A percentile compares a stretch with the other conserved stretches of the same genome.
These are phyloP conservation scores for Leptobrachium leishanense DNA, from an alignment of 2,113 vertebrate species.

Conservation along the genomic window DNA sequence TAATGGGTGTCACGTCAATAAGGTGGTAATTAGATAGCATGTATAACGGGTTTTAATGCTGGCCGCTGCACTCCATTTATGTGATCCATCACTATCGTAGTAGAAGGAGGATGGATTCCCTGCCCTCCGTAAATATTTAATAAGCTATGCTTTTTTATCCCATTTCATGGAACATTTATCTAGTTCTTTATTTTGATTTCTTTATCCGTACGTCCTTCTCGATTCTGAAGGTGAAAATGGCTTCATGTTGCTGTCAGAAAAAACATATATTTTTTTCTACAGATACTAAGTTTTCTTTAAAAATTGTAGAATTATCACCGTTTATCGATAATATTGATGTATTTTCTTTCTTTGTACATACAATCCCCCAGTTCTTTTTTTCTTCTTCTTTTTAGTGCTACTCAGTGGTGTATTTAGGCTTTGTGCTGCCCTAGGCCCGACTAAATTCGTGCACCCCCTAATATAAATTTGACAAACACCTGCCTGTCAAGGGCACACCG, in stretches of 20 bases:
- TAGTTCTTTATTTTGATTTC: conserved; percentile 49
- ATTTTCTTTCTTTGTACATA: too few relatives aligned
- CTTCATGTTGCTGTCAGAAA: not conserved
- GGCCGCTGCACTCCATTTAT: conserved; percentile 68
- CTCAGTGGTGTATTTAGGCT: too few relatives aligned
- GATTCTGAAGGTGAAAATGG: not conserved
- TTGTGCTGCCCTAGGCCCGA: too few relatives aligned
- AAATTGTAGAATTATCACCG: too few relatives aligned
- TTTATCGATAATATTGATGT: too few relatives aligned
- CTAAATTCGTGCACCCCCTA: too few relatives aligned
- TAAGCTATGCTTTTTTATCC: conserved; percentile 58
- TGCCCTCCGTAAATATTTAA: conserved; percentile 75
- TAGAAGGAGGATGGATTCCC: conserved; percentile 63
- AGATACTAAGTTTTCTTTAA: too few relatives aligned
- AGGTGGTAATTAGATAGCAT: conserved; percentile 75
- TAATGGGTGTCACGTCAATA: conserved; percentile 80
- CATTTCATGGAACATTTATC: conserved; percentile 52
- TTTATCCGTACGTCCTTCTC: not conserved
- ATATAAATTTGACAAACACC: too few relatives aligned
- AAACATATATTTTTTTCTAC: not conserved
- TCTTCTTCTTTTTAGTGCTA: too few relatives aligned
- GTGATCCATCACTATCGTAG: conserved; percentile 74
- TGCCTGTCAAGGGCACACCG: too few relatives aligned
- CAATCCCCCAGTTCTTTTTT: too few relatives aligned
- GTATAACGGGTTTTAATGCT: conserved; percentile 72